Evolutionary conservation across 2,797 vertebrate species (phyloP).

Genomic region (Florisuga fusca): DNA sequence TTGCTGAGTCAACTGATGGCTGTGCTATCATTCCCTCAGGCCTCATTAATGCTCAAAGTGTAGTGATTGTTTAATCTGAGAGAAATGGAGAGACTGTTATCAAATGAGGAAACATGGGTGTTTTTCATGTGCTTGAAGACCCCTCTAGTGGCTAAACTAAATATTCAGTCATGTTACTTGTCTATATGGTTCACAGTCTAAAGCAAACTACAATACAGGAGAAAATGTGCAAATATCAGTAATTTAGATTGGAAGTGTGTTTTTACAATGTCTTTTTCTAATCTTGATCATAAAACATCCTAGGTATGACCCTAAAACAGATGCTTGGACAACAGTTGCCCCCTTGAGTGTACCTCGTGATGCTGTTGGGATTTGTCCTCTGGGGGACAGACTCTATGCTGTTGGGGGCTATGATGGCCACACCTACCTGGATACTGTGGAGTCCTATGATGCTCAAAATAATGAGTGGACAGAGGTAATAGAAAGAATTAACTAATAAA

Average conservation of each 20-base stretch:
- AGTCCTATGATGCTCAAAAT: slow-evolving; percentile 95
- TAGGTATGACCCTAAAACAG: slow-evolving; percentile 96
- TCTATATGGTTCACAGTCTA: rapidly evolving
- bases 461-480: slow-evolving; percentile 97
- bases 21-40: not conserved
- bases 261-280: not conserved
- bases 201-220: rapidly evolving
- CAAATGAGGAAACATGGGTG: not conserved
- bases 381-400: slow-evolving; percentile 92
- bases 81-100: not conserved
- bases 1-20: not conserved
- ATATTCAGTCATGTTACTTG: not conserved
- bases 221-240: rapidly evolving
- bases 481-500: not conserved
- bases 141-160: slow-evolving; percentile 57
- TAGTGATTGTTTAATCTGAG: not conserved
- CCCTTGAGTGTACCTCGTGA: slow-evolving; percentile 92
- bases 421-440: slow-evolving; percentile 90
- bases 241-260: not conserved
- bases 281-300: not conserved
- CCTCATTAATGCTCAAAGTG: not conserved
- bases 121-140: not conserved
- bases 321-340: slow-evolving; percentile 94
- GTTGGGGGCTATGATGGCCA: slow-evolving; percentile 98
- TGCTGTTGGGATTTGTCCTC: slow-evolving; percentile 91